Conservation (phyloP, 2,113 vertebrate genomes). For the Eublepharis macularius region DNA sequence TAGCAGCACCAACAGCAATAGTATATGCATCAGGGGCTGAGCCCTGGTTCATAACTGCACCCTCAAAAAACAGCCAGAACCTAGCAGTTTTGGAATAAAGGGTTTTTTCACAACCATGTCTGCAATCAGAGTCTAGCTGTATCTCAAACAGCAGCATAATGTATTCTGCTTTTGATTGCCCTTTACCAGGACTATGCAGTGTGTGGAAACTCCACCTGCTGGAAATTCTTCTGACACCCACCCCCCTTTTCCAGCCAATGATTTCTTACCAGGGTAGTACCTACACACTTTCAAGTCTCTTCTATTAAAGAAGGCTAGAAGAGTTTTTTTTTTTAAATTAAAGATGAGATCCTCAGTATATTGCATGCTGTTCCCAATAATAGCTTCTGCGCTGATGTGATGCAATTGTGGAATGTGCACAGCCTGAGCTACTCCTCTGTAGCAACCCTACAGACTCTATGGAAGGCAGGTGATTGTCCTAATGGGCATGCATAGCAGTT, state of each 20-base stretch:
- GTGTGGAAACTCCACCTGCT: neutral
- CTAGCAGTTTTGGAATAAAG: neutral
- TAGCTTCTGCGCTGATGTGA: neutral
- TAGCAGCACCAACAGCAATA: neutral
- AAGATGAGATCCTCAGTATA: neutral
- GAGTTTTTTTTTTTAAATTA: neutral
- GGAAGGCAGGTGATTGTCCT: neutral
- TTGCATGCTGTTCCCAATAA: neutral
- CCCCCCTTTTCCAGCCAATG: neutral
- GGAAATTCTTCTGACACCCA: neutral
- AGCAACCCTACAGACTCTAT: neutral
- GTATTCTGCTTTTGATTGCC: neutral
- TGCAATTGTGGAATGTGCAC: neutral
- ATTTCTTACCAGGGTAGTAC: neutral
- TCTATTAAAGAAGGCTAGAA: neutral
- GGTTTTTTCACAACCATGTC: neutral
- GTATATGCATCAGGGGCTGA: neutral
- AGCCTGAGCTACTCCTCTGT: neutral
- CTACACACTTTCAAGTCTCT: neutral
- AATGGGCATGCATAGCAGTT: neutral
- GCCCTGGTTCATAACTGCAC: neutral
- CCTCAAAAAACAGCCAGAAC: neutral
- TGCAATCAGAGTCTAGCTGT: neutral
- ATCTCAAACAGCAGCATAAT: neutral
- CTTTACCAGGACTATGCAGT: neutral